Evolutionary conservation across 2,797 vertebrate genomes (phyloP), one percentile per base, ranked within the genome.

Genomic region (Anguilla megastoma): DNA sequence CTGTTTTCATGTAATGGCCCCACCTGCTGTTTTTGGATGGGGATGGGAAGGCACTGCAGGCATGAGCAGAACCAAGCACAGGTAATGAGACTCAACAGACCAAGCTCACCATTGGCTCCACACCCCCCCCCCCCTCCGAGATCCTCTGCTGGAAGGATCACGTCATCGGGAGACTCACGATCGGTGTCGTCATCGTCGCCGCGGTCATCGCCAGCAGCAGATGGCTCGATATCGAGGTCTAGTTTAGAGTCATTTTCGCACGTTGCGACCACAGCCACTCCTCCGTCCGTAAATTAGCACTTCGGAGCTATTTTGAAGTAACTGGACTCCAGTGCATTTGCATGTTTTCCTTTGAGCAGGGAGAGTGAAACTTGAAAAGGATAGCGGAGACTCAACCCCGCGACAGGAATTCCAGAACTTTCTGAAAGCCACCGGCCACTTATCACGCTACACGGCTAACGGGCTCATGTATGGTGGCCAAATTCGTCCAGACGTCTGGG

Each of bases 361-460:
- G 58, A 84, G 58, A 18, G 76, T 87, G 86, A 33, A 83, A 87
- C 8, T 41, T 18, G 58, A 87, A 27, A 87, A 87, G 86, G 86
- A 87, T 56, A 83, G 21, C 12, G 54, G 76, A 50, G 86, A 83
- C n/a, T 83, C 58, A 48, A 36, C 24, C 76, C 86, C 14, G 18
- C 3, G 14, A 2, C 12, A 24, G 36, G 33, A 41, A 80, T 48
- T 16, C 9, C 6, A 36, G 76, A 80, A 48, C 36, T 16, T 14
- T 80, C 76, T 45, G 36, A 80, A 48, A 80, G 14, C 21, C 5
- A 33, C 41, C 9, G n/a, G 36, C 16, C 14, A 24, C 36, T 1
- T 21, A 16, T 45, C 76, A 80, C 27, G 30, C 71, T 14, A 9
- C 30, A 30, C 0, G 66, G 66, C 14, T 71, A 27, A 30, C 8